Conservation (phyloP, 2,888 invertebrate species). For the Galeopsomyia nigrocyanea region DNA sequence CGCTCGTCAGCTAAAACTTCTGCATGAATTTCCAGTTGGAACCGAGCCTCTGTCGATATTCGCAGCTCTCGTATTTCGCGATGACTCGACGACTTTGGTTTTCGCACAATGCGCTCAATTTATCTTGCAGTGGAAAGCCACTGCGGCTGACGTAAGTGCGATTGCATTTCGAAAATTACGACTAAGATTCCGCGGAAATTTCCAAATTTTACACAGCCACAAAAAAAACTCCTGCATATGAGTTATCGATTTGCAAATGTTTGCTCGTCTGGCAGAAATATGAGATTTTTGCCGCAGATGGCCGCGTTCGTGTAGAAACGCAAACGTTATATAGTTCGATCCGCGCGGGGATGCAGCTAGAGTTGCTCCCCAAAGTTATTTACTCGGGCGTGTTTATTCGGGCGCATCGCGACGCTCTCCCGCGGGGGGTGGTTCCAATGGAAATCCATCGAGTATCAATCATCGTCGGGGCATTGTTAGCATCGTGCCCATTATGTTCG, state of each 20-base stretch:
- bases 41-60: conserved; percentile 16
- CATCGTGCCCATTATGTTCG: background rate
- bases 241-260: conserved; percentile 8
- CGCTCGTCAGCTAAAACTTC: conserved; percentile 20
- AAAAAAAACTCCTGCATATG: background rate
- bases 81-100: conserved; percentile 35
- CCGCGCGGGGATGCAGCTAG: background rate
- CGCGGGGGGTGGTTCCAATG: conserved; percentile 6
- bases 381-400: conserved; percentile 18
- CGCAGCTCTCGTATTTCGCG: conserved; percentile 27
- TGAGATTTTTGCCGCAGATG: too few relatives aligned
- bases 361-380: conserved; percentile 3
- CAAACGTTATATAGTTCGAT: too few relatives aligned
- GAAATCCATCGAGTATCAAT: conserved; percentile 15
- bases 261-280: background rate
- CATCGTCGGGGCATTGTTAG: background rate
- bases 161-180: conserved; percentile 10
- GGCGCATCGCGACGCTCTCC: background rate
- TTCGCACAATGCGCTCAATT: background rate
- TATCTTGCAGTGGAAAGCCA: background rate
- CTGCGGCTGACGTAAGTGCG: background rate
- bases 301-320: too few relatives aligned
- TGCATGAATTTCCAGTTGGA: conserved; percentile 33
- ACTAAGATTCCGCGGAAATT: too few relatives aligned
- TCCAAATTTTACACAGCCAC: too few relatives aligned